Evolutionary conservation across 1,140 invertebrate genomes (phyloP).

Genomic region (Mya arenaria): DNA sequence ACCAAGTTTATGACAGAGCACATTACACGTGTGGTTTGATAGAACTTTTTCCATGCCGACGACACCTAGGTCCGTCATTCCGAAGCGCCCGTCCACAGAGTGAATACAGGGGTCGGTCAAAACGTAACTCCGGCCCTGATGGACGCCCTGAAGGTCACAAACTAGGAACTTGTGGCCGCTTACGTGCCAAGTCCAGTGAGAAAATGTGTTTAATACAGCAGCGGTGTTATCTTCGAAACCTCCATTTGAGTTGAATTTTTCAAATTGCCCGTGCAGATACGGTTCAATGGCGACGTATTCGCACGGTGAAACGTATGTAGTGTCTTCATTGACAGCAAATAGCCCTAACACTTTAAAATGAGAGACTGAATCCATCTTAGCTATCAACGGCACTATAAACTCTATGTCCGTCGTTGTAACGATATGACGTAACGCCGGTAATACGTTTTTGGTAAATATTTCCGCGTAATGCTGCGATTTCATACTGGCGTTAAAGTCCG

Average conservation of each 20-base stretch:
- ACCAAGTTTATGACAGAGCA: conserved; percentile 38
- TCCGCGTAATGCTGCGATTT: conserved; percentile 39
- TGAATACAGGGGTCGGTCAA: conserved; percentile 58
- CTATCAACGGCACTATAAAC: conserved; percentile 49
- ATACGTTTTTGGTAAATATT: conserved; percentile 15
- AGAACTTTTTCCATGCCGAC: conserved; percentile 52
- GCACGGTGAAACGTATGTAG: conserved; percentile 5
- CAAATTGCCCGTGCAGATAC: conserved; percentile 32
- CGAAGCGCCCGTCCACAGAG: conserved; percentile 41
- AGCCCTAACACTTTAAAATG: conserved; percentile 49
- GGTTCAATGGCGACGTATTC: conserved; percentile 53
- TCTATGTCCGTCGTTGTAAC: conserved; percentile 23
- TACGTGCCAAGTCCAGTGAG: conserved; percentile 51
- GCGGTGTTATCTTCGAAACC: conserved; percentile 34
- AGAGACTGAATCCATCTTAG: conserved; percentile 42
- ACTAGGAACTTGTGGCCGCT: conserved; percentile 49
- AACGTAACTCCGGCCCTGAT: conserved; percentile 23
- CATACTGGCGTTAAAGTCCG: conserved; percentile 42
- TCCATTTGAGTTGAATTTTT: conserved; percentile 56
- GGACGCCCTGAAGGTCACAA: conserved; percentile 55
- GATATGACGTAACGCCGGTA: conserved; percentile 30
- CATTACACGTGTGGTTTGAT: conserved; percentile 55
- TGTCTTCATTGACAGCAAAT: conserved; percentile 35
- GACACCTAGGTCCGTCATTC: conserved; percentile 49
- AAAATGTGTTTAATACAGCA: conserved; percentile 36